A percentile compares a stretch with the other conserved stretches of the same genome.
phyloP scores from a whole-genome alignment of 2,888 invertebrate genomes.

The Netelia virgata region DNA sequence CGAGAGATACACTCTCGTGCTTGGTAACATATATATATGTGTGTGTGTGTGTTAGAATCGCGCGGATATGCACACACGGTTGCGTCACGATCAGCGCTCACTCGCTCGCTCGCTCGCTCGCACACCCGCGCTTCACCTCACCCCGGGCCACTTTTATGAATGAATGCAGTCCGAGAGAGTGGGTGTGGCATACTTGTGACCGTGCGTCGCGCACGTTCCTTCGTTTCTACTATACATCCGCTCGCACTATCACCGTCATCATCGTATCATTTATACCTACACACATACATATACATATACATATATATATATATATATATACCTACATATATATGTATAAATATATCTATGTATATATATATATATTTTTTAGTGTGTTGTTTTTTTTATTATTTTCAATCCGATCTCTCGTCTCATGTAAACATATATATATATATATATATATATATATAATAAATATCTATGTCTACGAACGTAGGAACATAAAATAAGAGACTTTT shows the following conservation, averaged over 20 bases:
- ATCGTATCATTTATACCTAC: background rate
- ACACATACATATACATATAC: background rate
- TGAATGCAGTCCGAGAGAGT: slow-evolving; percentile 81
- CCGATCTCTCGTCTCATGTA: too few relatives aligned
- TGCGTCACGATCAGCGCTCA: slow-evolving; percentile 59
- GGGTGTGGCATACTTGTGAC: slow-evolving; percentile 77
- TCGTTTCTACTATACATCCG: slow-evolving; percentile 21
- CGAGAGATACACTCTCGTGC: slow-evolving; percentile 70
- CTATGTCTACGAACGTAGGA: too few relatives aligned
- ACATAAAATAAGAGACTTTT: background rate
- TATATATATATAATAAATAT: too few relatives aligned
- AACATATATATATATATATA: too few relatives aligned
- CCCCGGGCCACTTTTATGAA: slow-evolving; percentile 80
- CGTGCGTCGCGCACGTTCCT: slow-evolving; percentile 53
- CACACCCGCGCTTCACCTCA: slow-evolving; percentile 22
- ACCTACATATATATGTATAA: too few relatives aligned
- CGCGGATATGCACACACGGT: slow-evolving; percentile 38
- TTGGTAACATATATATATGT: slow-evolving; percentile 15
- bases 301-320: too few relatives aligned
- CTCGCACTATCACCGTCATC: slow-evolving; percentile 6
- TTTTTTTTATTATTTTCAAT: too few relatives aligned
- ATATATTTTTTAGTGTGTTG: too few relatives aligned
- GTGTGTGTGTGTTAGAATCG: slow-evolving; percentile 36
- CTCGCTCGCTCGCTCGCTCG: slow-evolving; percentile 7
- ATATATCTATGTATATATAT: too few relatives aligned